phyloP scores from a whole-genome alignment of 2,888 invertebrate genomes.

The Clusia tigrina region DNA sequence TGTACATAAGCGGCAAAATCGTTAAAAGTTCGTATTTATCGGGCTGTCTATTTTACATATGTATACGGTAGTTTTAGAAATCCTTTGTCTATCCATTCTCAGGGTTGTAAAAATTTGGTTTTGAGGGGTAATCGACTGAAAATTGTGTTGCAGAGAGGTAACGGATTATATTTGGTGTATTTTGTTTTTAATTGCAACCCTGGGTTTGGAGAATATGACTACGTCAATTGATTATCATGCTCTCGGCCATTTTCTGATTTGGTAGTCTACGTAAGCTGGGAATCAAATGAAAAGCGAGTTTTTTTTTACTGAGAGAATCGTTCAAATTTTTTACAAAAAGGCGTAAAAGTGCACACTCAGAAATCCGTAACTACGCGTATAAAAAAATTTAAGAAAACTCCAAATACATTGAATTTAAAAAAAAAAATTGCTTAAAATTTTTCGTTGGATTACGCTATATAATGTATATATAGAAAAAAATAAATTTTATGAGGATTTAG shows the following conservation, averaged over 20 bases:
- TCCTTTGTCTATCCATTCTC: too few relatives aligned
- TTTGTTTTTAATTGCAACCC: constrained; percentile 20
- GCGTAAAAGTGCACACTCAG: constrained; percentile 28
- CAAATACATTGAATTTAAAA: background rate
- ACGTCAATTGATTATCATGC: background rate
- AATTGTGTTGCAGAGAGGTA: too few relatives aligned
- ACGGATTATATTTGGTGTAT: constrained; percentile 21
- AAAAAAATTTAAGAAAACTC: constrained; percentile 2
- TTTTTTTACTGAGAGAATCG: too few relatives aligned
- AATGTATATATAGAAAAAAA: background rate
- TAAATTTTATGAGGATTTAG: background rate
- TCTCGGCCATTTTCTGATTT: constrained; percentile 22
- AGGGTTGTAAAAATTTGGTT: too few relatives aligned
- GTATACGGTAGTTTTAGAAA: too few relatives aligned
- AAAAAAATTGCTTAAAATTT: background rate
- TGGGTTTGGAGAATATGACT: background rate
- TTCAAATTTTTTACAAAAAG: too few relatives aligned
- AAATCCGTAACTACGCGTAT: background rate
- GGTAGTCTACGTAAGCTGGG: too few relatives aligned
- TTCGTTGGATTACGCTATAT: background rate
- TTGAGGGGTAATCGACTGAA: too few relatives aligned
- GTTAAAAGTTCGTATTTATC: constrained; percentile 26
- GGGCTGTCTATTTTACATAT: constrained; percentile 14
- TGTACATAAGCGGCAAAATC: constrained; percentile 14
- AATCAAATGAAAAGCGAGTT: too few relatives aligned